Base-by-base conservation (phyloP, 2,888 invertebrate species). In the Drymonia ruficornis region DNA sequence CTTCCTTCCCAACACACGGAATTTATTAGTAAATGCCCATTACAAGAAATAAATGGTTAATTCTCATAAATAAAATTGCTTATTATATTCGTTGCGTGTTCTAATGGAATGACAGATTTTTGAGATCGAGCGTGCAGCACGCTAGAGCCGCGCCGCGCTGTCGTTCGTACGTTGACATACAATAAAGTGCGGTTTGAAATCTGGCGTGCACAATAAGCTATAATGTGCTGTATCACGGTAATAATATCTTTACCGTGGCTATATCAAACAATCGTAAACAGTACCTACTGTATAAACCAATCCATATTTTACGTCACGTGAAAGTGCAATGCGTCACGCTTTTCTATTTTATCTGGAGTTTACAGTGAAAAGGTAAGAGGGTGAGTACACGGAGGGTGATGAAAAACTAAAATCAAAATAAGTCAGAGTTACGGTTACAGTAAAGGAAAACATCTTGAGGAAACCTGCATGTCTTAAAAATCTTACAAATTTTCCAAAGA, bases 91-190 rank as follows among this genome's bases (percentile, higher is more conserved):
- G 73, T 86, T 76, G 84, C 86, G 83, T 85, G 84, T 65, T 54
- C 62, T 62, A 55, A 50, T 47, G 55, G 55, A 65, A 72, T 70
- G 68, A 70, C 65, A 70, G 70, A 68, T 52, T 76, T 76, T 75
- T 75, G 72, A 73, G 77, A 80, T 83, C 81, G 80, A 80, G 85
- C 89, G 89, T 90, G 90, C 65, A 46, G 71, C 88, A 89, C 88
- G 90, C 89, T 83, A 76, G 70, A n/a, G n/a, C n/a, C n/a, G n/a
- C n/a, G 72, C 78, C 68, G 70, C 74, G 70, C 63, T 66, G 60
- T 46, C 65, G 67, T 70, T 67, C 63, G 70, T 57, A 59, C 67
- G 68, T 70, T 78, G 76, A 76, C 72, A 65, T 69, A 70, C 70
- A 68, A 65, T 63, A 61, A 64, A 70, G 67, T 69, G 60, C 53